Evolutionary conservation across 2,113 vertebrate genomes (phyloP), one percentile per base, ranked within the genome.

Genomic region (Sebastes schlegelii): DNA sequence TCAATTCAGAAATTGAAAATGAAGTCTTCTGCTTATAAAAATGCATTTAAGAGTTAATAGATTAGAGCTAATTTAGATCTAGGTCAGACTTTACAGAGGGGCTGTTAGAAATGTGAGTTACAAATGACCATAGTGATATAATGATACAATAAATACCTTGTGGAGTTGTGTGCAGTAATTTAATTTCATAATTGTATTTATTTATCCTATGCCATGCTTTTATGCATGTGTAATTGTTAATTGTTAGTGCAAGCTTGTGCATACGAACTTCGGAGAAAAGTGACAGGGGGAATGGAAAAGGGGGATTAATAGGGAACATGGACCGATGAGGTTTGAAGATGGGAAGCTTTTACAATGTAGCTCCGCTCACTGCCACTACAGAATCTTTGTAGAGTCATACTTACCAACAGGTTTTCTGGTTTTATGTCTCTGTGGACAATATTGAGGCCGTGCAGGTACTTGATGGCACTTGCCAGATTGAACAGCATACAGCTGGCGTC

Each of bases 401-500:
- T 96, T 93, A 99, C 98, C 97, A 99, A 91, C 74, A 99, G 95
- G 87, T 99, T 99, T 91, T 99, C 98, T 0, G 98, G 98, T 91
- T 99, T 99, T 92, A 99, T 99, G 95, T 99, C 98, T 34, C 98
- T 96, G 90, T 99, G 98, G 62, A 99, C 98, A 10, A 99, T 98
- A 89, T 98, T 98, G 86, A 98, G 96, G 88, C 96, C 95, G 87
- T 99, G 98, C 89, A 99, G 97, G 92, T 99, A 99, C 78, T 99
- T 99, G 94, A 99, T 97, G 85, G 98, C 98, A 16, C 98, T 99
- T 82, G 96, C 97, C 91, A 99, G 94, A 91, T 99, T 99, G 92
- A 98, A 99, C 67, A 99, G 96, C 98, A 99, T 99, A 40, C 96
- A 97, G 66, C 97, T 98, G 87, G 97, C 98, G n/a, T 99, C 98